Base-by-base conservation (phyloP, 2,888 invertebrate genomes). In the Drosophila niveifrons region DNA sequence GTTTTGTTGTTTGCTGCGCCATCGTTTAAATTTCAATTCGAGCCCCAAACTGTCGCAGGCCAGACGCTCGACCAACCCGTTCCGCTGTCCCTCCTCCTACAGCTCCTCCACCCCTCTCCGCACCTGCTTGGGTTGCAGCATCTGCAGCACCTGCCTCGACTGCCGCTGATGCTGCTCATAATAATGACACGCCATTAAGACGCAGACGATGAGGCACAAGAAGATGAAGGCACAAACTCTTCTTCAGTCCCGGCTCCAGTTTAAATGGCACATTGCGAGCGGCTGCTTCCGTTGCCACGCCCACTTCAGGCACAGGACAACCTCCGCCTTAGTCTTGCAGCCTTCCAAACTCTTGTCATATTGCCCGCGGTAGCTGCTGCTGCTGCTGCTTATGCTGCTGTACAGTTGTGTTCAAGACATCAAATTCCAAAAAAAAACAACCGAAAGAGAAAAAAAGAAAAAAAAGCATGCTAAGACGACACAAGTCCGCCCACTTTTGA, bases 101-200 rank as follows among this genome's bases (percentile, higher is more conserved):
- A 4, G 4, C 3, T 18, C 18, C 18, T 18, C 2, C 18, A 18
- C 18, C 9, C 28, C 61, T 44, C 52, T 10, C 29, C 29, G 10
- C 10, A 6, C 17, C 17, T 43, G 43, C 13, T 43, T 39, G 56
- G 48, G 43, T 66, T 46, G 57, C 65, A 65, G 58, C 72, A 64
- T 58, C 72, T 57, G 72, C 71, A 67, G 70, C 53, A 47, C 65
- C 58, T 48, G 66, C 69, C 52, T 66, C 44, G 31, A 29, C 53
- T 34, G 34, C 34, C 3, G n/a, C 39, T 4, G 39, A 2, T 51
- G 72, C 75, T 66, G 79, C 82, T 85, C 88, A 83, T 88, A 88
- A 83, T 88, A 88, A 83, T 83, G 83, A 83, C 83, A 83, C 88
- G 74, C 89, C 87, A 86, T 88, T 86, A 84, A 83, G 88, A 74